These are phyloP conservation scores for Cheiracanthium punctorium DNA, from an alignment of 2,888 invertebrate species.

Conservation along the genomic window DNA sequence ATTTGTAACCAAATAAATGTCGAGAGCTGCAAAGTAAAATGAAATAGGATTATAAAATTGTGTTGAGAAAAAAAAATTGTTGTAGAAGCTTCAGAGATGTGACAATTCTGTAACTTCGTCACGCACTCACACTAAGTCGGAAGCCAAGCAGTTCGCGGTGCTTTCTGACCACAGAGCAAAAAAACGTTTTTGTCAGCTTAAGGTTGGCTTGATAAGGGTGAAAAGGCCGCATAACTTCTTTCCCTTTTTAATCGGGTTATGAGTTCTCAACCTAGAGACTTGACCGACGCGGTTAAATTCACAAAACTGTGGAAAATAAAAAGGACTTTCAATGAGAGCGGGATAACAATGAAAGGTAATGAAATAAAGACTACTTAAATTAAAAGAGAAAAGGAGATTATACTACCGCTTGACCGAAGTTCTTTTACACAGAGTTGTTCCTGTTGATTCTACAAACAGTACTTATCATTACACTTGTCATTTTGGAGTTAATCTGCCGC, in stretches of 20 bases:
- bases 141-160: not conserved
- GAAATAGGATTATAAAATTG: no score
- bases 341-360: not conserved
- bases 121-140: not conserved
- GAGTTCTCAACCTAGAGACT: not conserved
- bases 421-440: no score
- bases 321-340: not conserved
- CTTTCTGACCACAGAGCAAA: not conserved
- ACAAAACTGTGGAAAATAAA: not conserved
- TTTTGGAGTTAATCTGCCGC: no score
- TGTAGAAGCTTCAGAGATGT: no score
- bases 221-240: not conserved
- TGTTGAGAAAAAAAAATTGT: no score
- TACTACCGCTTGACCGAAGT: not conserved
- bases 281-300: not conserved
- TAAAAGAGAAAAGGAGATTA: no score
- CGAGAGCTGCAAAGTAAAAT: no score
- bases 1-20: no score
- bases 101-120: no score
- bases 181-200: not conserved
- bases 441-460: no score
- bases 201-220: constrained; percentile 10
- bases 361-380: not conserved
- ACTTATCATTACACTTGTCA: no score
- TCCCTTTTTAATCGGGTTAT: constrained; percentile 6